phyloP scores from a whole-genome alignment of 2,888 invertebrate species.

The Acheta domesticus region DNA sequence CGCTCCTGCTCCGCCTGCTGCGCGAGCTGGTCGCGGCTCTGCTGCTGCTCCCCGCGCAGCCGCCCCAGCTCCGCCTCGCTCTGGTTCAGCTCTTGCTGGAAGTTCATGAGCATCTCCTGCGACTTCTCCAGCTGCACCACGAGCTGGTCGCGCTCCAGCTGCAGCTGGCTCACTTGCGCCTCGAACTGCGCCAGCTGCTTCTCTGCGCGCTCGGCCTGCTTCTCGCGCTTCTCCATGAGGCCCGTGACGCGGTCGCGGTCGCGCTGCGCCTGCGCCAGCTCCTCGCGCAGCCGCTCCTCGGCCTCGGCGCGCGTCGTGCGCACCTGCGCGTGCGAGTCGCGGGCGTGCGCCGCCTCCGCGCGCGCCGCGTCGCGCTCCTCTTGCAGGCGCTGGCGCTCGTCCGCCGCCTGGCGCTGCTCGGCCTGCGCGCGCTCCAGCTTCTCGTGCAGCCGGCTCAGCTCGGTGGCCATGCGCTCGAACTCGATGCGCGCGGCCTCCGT shows the following conservation, averaged over 20 bases:
- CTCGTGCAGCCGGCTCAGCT: conserved; percentile 76
- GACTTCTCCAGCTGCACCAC: conserved; percentile 88
- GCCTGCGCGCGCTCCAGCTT: conserved; percentile 64
- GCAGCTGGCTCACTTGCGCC: conserved; percentile 78
- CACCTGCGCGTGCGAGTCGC: conserved; percentile 60
- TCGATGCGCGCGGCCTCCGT: conserved; percentile 80
- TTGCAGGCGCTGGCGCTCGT: conserved; percentile 65
- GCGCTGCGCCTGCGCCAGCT: conserved; percentile 65
- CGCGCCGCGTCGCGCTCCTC: conserved; percentile 70
- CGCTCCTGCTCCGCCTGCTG: conserved; percentile 75
- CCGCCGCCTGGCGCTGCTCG: conserved; percentile 50
- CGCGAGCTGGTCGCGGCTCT: conserved; percentile 64
- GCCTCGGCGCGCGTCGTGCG: conserved; percentile 59
- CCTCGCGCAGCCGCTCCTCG: conserved; percentile 67
- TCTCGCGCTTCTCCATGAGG: conserved; percentile 72
- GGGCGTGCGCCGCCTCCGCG: conserved; percentile 64
- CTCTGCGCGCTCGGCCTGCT: conserved; percentile 76
- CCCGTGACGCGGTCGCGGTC: conserved; percentile 75
- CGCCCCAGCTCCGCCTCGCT: conserved; percentile 79
- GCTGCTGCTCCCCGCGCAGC: conserved; percentile 71
- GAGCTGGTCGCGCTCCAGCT: conserved; percentile 80
- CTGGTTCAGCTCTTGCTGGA: conserved; percentile 84
- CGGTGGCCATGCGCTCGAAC: conserved; percentile 78
- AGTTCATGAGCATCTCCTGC: conserved; percentile 87
- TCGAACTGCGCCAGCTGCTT: conserved; percentile 82